Percentiles rank a stretch among this genome's conserved stretches.
Evolutionary conservation across 2,113 vertebrate genomes (phyloP).

Genomic region (Atractosteus spatula): DNA sequence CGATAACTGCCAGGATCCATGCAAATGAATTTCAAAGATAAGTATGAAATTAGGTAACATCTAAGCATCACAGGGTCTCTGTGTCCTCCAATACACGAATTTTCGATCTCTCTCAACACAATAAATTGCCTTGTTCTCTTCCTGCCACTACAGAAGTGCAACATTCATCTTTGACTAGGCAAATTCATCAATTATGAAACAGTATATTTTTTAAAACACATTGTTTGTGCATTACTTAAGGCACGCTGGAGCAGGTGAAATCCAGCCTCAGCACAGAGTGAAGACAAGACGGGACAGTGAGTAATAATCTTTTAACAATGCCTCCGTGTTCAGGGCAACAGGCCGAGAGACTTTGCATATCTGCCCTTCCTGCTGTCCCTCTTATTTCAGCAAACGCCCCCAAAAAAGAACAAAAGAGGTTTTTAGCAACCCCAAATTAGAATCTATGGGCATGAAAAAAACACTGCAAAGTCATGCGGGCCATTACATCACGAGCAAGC

Average conservation of each 20-base stretch:
- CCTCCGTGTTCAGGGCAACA: constrained; percentile 26
- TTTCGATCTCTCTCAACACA: no score
- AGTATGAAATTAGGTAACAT: no score
- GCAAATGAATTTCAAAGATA: no score
- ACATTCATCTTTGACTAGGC: no score
- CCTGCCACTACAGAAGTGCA: no score
- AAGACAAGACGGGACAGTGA: constrained; percentile 48
- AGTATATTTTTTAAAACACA: neutral
- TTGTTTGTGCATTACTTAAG: constrained; percentile 14
- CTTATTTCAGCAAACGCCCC: constrained; percentile 3
- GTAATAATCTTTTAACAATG: constrained; percentile 16
- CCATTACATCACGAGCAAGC: constrained; percentile 20
- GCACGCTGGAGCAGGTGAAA: constrained; percentile 21
- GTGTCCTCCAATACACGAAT: no score
- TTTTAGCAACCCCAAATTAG: constrained; percentile 31
- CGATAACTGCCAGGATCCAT: no score
- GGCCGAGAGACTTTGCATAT: constrained; percentile 1
- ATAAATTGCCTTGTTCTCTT: no score
- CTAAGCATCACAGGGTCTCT: no score
- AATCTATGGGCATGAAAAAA: constrained; percentile 30
- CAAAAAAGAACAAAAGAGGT: constrained; percentile 20
- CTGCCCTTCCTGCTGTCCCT: constrained; percentile 17
- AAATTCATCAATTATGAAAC: neutral
- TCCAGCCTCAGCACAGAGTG: constrained; percentile 20
- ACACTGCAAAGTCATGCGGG: constrained; percentile 32